These are phyloP conservation scores for Pseudonaja textilis DNA, from an alignment of 2,113 vertebrate species.

Conservation along the genomic window DNA sequence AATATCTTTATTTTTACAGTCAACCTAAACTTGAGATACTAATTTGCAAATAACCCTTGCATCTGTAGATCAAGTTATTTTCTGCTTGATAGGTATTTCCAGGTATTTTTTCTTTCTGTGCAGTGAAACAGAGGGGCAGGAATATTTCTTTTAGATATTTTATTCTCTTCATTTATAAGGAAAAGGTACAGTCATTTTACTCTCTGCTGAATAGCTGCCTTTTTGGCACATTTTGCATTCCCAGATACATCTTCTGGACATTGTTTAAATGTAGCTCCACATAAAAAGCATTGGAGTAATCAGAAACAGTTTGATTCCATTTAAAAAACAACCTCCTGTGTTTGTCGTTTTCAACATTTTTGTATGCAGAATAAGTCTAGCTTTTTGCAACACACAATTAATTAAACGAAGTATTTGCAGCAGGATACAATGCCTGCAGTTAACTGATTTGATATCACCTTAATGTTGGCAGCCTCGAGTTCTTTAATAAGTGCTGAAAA, in stretches of 20 bases:
- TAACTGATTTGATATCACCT: neutral
- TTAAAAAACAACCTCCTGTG: neutral
- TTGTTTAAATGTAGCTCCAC: neutral
- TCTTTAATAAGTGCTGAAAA: neutral
- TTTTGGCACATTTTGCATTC: neutral
- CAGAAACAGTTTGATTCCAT: neutral
- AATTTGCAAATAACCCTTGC: neutral
- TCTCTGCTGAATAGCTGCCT: neutral
- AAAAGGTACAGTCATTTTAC: neutral
- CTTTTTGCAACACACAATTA: neutral
- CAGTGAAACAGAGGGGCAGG: neutral
- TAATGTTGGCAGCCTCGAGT: neutral
- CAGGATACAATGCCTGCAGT: neutral
- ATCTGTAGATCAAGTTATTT: neutral
- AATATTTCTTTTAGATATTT: neutral
- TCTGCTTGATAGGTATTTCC: neutral
- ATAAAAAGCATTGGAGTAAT: neutral
- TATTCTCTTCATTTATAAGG: neutral
- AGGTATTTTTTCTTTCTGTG: neutral
- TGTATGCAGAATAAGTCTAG: neutral
- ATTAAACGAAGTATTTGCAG: neutral
- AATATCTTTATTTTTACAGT: slow-evolving; percentile 32
- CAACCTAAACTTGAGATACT: slow-evolving; percentile 29
- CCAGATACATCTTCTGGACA: neutral
- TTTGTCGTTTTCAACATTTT: neutral